Percentiles rank a stretch among this genome's conserved stretches.
phyloP scores from a whole-genome alignment of 2,888 invertebrate genomes.

The Metellina segmentata region DNA sequence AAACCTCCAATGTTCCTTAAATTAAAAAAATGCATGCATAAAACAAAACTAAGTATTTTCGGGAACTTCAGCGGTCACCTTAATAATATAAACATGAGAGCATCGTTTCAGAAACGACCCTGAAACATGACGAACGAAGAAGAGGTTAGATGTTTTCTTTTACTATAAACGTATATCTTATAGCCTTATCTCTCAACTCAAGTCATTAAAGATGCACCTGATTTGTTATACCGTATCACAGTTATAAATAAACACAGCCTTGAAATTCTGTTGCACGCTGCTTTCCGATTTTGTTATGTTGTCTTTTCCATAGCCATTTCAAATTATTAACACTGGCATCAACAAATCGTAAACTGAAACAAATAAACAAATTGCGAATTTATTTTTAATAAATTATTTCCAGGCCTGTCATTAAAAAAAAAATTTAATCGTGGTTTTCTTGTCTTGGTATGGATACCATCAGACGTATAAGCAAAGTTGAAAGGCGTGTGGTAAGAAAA shows the following conservation, averaged over 20 bases:
- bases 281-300: neutral
- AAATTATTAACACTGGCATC: neutral
- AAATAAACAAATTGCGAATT: no score
- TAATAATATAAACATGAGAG: slow-evolving; percentile 6
- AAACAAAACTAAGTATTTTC: neutral
- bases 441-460: slow-evolving; percentile 57
- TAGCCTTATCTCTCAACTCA: neutral
- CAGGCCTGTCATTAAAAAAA: neutral
- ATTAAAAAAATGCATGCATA: neutral
- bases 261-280: neutral
- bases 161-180: neutral
- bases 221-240: slow-evolving; percentile 9
- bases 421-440: neutral
- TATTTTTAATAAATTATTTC: neutral
- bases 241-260: slow-evolving; percentile 60
- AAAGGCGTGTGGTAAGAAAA: slow-evolving; percentile 69
- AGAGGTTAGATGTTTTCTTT: slow-evolving; percentile 24
- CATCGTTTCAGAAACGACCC: neutral
- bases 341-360: neutral
- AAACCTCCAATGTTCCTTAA: neutral
- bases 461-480: slow-evolving; percentile 73
- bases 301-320: neutral
- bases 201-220: neutral
- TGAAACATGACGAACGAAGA: slow-evolving; percentile 40
- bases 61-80: slow-evolving; percentile 7